Evolutionary conservation across 1,140 invertebrate species (phyloP).

Genomic region (Monomorium pharaonis): DNA sequence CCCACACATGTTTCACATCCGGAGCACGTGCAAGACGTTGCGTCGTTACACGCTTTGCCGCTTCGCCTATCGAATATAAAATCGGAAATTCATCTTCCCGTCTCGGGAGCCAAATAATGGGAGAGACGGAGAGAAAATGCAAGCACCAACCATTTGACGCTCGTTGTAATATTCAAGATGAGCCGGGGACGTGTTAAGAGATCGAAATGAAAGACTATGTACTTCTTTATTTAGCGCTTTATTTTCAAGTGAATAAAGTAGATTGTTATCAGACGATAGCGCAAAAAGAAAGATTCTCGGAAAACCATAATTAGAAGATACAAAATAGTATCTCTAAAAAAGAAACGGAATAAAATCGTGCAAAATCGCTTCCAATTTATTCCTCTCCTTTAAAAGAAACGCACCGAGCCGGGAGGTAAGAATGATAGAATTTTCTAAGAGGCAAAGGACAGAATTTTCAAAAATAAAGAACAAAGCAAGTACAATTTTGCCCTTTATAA

Average conservation of each 20-base stretch:
- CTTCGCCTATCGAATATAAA: conserved; percentile 33
- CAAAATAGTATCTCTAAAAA: neutral
- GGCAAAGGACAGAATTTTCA: neutral
- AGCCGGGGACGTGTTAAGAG: neutral
- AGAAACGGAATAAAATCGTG: neutral
- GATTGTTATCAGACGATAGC: neutral
- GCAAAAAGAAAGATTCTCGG: neutral
- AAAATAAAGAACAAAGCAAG: neutral
- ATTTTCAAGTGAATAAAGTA: neutral
- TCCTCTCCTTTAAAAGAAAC: neutral
- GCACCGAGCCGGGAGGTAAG: neutral
- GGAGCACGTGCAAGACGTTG: conserved; percentile 32
- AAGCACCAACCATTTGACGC: neutral
- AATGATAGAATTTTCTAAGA: neutral
- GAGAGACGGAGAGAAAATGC: neutral
- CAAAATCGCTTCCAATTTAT: neutral
- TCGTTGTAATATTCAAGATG: neutral
- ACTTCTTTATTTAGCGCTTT: neutral
- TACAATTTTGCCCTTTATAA: neutral
- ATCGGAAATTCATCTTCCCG: conserved; percentile 26
- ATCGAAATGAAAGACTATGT: conserved; percentile 19
- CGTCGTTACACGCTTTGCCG: conserved; percentile 12
- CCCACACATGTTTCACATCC: conserved; percentile 46
- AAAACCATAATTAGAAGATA: neutral
- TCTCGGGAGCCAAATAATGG: conserved; percentile 28